These are phyloP conservation scores for honey bee (Apis mellifera) DNA, from an alignment of 1,140 invertebrate species.

Conservation along the genomic window Amel_HAv3.1 CM009938.2:53501-54000, in stretches of 20 bases:
- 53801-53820: neutral
- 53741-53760: neutral
- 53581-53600: neutral
- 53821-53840: slow-evolving; percentile 51
- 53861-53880: slow-evolving; percentile 84
- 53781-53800: neutral
- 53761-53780: neutral
- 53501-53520: slow-evolving; percentile 34
- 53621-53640: neutral
- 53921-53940: slow-evolving; percentile 85
- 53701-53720: neutral
- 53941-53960: slow-evolving; percentile 82
- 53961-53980: slow-evolving; percentile 68
- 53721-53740: neutral
- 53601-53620: neutral
- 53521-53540: slow-evolving; percentile 1
- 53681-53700: too few relatives aligned
- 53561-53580: neutral
- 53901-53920: slow-evolving; percentile 88
- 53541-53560: neutral
- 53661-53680: too few relatives aligned
- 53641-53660: too few relatives aligned
- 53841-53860: slow-evolving; percentile 80
- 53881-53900: slow-evolving; percentile 83
- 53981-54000: slow-evolving; percentile 66